phyloP scores from a whole-genome alignment of 1,140 invertebrate species.

The Laupala kohalensis region DNA sequence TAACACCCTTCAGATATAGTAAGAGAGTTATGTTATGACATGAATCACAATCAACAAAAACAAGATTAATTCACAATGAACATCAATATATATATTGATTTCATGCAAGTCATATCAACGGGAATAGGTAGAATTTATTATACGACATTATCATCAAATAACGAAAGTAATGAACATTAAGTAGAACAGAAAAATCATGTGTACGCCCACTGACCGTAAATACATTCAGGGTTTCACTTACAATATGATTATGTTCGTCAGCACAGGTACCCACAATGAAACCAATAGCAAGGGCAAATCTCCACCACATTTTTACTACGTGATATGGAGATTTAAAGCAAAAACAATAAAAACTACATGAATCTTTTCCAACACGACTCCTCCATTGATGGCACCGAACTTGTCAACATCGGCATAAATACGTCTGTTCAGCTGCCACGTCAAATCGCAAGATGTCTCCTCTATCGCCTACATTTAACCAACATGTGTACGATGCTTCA shows the following conservation, averaged over 20 bases:
- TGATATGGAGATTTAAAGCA: conserved; percentile 1
- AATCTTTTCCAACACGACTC: neutral
- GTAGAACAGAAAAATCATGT: no score
- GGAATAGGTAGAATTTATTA: no score
- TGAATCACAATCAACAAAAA: no score
- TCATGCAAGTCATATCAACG: no score
- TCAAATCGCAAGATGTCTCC: conserved; percentile 6
- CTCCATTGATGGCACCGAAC: neutral
- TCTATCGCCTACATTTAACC: neutral
- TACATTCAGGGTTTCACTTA: conserved; percentile 7
- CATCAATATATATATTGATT: no score
- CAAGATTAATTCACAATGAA: no score
- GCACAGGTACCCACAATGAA: neutral
- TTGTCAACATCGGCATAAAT: conserved; percentile 3
- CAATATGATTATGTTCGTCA: conserved; percentile 15
- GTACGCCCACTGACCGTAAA: no score
- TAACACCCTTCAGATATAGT: no score
- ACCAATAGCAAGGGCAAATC: neutral
- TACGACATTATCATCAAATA: no score
- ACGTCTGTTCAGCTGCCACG: neutral
- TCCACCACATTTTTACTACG: neutral
- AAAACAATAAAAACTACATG: conserved; percentile 1
- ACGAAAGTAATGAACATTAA: no score
- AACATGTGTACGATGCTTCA: no score
- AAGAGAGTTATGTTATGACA: no score